Percentiles rank a stretch among this genome's conserved stretches.
These are phyloP conservation scores for Cyprinella venusta DNA, from an alignment of 2,797 vertebrate genomes.

Conservation along the genomic window DNA sequence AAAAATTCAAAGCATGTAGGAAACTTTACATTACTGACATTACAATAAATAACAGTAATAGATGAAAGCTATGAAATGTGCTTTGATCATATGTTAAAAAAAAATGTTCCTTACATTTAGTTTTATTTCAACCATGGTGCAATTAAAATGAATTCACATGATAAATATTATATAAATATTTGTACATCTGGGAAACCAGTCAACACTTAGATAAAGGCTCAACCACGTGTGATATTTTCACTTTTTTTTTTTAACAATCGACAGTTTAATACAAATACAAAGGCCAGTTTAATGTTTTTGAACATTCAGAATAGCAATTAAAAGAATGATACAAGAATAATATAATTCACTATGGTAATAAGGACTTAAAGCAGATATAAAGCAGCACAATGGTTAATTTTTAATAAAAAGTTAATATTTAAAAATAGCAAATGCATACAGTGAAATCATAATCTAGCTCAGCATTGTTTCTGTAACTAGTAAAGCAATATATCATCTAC, in stretches of 20 bases:
- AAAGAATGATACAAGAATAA: neutral
- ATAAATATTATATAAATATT: neutral
- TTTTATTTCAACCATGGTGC: neutral
- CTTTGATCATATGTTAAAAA: slow-evolving; percentile 1
- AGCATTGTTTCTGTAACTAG: neutral
- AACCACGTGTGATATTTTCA: neutral
- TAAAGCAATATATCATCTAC: slow-evolving; percentile 12
- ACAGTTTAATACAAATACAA: slow-evolving; percentile 23
- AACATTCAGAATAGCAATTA: slow-evolving; percentile 12
- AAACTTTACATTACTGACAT: neutral
- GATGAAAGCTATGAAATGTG: neutral
- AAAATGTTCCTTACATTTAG: neutral
- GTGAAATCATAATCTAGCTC: slow-evolving; percentile 20
- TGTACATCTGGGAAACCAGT: neutral
- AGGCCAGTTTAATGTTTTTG: neutral
- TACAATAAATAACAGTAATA: neutral
- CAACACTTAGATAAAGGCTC: neutral
- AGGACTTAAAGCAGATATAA: neutral
- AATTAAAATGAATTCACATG: neutral
- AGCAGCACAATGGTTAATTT: neutral
- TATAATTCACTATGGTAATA: neutral
- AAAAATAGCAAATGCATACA: slow-evolving; percentile 23
- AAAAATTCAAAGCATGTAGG: neutral
- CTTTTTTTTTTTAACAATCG: neutral
- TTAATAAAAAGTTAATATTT: slow-evolving; percentile 2